A percentile compares a stretch with the other conserved stretches of the same genome.
phyloP scores from a whole-genome alignment of 2,797 vertebrate species.

The Anguilla megastoma region DNA sequence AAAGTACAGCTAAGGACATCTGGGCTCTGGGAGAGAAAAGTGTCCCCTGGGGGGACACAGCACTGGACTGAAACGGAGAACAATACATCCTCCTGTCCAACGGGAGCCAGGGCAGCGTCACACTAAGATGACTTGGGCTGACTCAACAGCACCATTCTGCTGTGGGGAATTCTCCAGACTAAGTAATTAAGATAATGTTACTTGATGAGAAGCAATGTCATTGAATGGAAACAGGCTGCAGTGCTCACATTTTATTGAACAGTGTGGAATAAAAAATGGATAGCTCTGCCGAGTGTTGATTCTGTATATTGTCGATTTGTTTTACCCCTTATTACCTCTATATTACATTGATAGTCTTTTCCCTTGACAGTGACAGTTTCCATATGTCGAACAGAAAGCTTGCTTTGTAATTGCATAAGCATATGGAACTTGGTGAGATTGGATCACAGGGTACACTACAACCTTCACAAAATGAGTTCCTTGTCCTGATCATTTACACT shows the following conservation, averaged over 20 bases:
- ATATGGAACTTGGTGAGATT: background rate
- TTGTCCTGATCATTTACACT: background rate
- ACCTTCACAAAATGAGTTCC: background rate
- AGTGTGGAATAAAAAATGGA: conserved; percentile 9
- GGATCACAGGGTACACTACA: background rate
- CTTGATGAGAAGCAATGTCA: background rate
- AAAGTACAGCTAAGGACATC: conserved; percentile 8
- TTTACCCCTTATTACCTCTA: background rate
- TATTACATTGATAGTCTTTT: background rate
- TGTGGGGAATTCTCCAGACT: background rate
- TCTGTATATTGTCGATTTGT: background rate
- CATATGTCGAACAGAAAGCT: background rate
- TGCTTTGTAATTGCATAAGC: background rate
- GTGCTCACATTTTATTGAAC: background rate
- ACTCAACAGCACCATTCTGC: conserved; percentile 3
- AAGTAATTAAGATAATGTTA: conserved; percentile 20
- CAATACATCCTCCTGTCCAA: conserved; percentile 9
- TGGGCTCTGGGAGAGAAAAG: background rate
- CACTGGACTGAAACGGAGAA: background rate
- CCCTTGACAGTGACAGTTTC: background rate
- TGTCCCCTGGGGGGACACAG: background rate
- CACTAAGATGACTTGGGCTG: background rate
- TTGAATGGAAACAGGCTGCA: background rate
- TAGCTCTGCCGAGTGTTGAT: background rate
- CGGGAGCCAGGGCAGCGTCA: background rate